Evolutionary conservation across 2,797 vertebrate species (phyloP), one percentile per base, ranked within the genome.

Genomic region (Sebastes wilsoni): DNA sequence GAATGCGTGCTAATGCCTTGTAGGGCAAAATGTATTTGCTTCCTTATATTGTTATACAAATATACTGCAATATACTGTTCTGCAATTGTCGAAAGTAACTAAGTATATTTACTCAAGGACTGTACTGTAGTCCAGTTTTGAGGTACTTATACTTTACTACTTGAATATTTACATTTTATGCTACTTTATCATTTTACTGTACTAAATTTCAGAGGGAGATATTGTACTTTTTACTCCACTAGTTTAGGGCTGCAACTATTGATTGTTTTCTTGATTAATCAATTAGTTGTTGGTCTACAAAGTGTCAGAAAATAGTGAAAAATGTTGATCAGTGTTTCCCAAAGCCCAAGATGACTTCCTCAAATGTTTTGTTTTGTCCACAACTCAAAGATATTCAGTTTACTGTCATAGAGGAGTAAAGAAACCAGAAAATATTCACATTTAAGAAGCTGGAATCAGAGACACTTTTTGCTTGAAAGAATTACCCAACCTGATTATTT

Each of bases 1-100:
- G 69, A 79, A 75, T 83, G 77, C 20, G 11, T 38, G 32, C 22
- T 54, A 32, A 55, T 61, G 52, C 55, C 75, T 70, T 81, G 52
- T 73, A 60, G 67, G 60, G 27, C 76, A 54, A 52, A 79, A 58
- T 76, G 18, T 42, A 55, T 79, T 64, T 81, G 66, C 68, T 84
- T 87, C 77, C 76, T 77, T 23, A 60, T 73, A 79, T 88, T 89
- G 75, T 88, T 87, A 46, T 18, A 27, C 23, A 79, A 71, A 66
- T 58, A 62, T 13, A 56, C 27, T 36, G 12, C 42, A 54, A n/a
- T 66, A n/a, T 66, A 13, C 6, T 60, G 3, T 62, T 49, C 49
- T 38, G 36, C 36, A 60, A 38, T 55, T 14, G 20, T 69, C n/a
- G n/a, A 62, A 75, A 72, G 38, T 60, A 10, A 42, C 20, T 20